Conservation (phyloP, 2,113 vertebrate species). For the Neodontobutis hainanensis region DNA sequence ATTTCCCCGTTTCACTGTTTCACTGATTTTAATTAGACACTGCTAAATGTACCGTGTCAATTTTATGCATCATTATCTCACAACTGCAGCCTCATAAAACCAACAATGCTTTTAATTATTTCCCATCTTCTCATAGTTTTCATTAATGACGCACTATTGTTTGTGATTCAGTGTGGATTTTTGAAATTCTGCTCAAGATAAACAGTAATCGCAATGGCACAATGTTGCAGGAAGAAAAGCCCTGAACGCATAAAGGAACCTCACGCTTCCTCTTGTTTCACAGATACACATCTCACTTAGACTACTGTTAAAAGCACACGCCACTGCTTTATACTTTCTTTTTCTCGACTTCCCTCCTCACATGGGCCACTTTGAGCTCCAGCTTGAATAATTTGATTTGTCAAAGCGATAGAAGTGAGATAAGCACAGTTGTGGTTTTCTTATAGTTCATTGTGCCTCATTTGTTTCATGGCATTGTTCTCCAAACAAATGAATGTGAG, state of each 20-base stretch:
- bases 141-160: conserved; percentile 23
- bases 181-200: conserved; percentile 4
- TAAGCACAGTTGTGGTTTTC: background rate
- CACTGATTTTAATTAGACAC: conserved; percentile 3
- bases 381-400: conserved; percentile 48
- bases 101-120: conserved; percentile 6
- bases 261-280: conserved; percentile 9
- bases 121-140: conserved; percentile 6
- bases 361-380: conserved; percentile 2
- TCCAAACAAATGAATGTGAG: conserved; percentile 17
- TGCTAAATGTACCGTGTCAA: background rate
- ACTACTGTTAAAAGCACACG: conserved; percentile 37
- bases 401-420: conserved; percentile 18
- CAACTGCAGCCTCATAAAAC: conserved; percentile 1
- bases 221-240: conserved; percentile 24
- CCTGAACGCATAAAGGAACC: conserved; percentile 31
- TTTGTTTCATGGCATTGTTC: conserved; percentile 2
- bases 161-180: background rate
- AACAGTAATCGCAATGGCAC: conserved; percentile 31
- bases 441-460: conserved; percentile 7
- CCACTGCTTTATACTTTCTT: conserved; percentile 54
- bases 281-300: conserved; percentile 58
- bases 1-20: too few relatives aligned
- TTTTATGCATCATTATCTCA: conserved; percentile 1
- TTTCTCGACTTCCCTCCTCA: conserved; percentile 3